Base-by-base conservation (phyloP, 2,797 vertebrate genomes). In the Brotula barbata region DNA sequence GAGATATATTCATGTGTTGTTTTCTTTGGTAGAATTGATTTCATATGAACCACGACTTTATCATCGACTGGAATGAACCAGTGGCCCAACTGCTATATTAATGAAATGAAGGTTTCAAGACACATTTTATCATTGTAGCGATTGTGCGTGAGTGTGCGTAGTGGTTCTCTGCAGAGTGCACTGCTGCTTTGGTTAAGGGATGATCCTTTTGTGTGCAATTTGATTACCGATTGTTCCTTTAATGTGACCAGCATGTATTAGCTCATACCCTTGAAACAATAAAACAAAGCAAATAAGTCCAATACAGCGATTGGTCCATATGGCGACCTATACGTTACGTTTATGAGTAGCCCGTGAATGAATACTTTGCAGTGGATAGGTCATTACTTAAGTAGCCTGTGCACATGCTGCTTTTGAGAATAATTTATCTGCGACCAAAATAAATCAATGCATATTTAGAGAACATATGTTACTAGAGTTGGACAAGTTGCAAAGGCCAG, bases 381-480 rank as follows among this genome's bases (percentile, higher is more conserved):
- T 87, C 87, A 92, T 91, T 90, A 89, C 85, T 89, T 89, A 90
- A 86, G 84, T 69, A 86, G 70, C 79, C 79, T 78, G 58, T 71
- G 73, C 65, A 65, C 60, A 84, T 71, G 68, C 77, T 67, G 52
- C 56, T 77, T 86, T 81, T 74, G 62, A 83, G 71, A 85, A 87
- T 87, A 85, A 85, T 87, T 90, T 81, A 88, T 87, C 80, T 75
- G 39, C 78, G 64, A 69, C 69, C 81, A 64, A 87, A 88, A 90
- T 88, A 90, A 91, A 92, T 92, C 90, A 90, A 90, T 91, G 86
- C 75, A 87, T 89, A 87, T 88, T 89, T 90, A 87, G 82, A 80
- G 75, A 90, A 89, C 86, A 89, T 88, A 87, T 89, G 90, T 90
- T 91, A 76, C 86, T 71, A 83, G 78, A 81, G 85, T 69, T 78